A percentile compares a stretch with the other conserved stretches of the same genome.
phyloP scores from a whole-genome alignment of 2,888 invertebrate species.

The Drosophila silvestris region DNA sequence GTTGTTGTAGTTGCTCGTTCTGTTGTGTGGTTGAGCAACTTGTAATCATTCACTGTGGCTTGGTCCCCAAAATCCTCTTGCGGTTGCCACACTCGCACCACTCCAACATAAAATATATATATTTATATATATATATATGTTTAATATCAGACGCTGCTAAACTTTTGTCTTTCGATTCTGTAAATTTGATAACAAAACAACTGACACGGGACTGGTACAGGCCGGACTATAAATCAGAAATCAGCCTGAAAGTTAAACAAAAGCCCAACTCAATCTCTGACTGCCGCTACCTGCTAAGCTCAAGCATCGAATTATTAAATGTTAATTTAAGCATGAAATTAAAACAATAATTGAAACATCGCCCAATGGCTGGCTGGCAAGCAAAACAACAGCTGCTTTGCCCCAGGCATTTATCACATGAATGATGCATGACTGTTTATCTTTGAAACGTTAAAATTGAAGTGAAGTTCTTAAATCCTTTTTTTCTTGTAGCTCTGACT shows the following conservation, averaged over 20 bases:
- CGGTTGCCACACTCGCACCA: constrained; percentile 17
- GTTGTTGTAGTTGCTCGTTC: constrained; percentile 28
- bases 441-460: not conserved
- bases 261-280: constrained; percentile 17
- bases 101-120: constrained; percentile 48
- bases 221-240: constrained; percentile 24
- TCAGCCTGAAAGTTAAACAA: constrained; percentile 52
- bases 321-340: constrained; percentile 83
- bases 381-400: constrained; percentile 25
- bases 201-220: constrained; percentile 11
- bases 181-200: constrained; percentile 69
- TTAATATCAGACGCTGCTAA: constrained; percentile 77
- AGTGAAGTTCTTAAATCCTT: not conserved
- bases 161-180: constrained; percentile 76
- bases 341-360: constrained; percentile 74
- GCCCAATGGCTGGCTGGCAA: constrained; percentile 36
- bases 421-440: constrained; percentile 34
- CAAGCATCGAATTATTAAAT: constrained; percentile 73
- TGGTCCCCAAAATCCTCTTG: constrained; percentile 13
- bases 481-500: not conserved
- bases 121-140: constrained; percentile 23
- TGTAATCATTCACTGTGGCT: constrained; percentile 48
- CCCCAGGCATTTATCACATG: constrained; percentile 17
- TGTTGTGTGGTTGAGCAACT: constrained; percentile 40
- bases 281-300: constrained; percentile 15